Conservation (phyloP, 2,888 invertebrate genomes). For the Epirrhoe alternata region DNA sequence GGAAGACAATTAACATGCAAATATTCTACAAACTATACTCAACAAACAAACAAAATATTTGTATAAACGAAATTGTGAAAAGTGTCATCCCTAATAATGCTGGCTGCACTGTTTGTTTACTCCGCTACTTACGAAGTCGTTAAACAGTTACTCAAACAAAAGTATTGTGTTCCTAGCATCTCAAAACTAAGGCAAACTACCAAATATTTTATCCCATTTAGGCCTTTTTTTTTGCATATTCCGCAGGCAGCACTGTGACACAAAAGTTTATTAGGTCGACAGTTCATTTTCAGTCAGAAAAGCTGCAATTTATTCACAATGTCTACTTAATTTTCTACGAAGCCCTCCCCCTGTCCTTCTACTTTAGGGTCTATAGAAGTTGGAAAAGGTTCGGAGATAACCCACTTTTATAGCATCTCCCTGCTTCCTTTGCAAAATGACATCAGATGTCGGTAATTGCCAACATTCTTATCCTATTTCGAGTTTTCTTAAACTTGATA, state of each 20-base stretch:
- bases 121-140: constrained; percentile 23
- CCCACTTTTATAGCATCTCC: background rate
- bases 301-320: background rate
- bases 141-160: constrained; percentile 28
- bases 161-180: constrained; percentile 10
- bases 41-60: no score
- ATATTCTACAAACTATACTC: no score
- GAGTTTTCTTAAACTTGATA: background rate
- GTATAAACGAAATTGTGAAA: no score
- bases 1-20: no score
- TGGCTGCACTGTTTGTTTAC: constrained; percentile 17
- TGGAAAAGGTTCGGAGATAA: background rate
- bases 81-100: constrained; percentile 8
- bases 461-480: background rate
- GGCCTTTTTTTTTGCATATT: no score
- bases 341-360: background rate
- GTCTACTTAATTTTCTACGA: background rate
- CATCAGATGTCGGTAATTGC: background rate
- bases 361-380: background rate
- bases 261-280: background rate
- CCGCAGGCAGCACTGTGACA: background rate
- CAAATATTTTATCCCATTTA: background rate
- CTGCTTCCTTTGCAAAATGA: background rate
- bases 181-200: constrained; percentile 4
- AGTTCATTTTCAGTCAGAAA: background rate